Conservation (phyloP, 2,797 vertebrate species). For the Hippoglossus hippoglossus region DNA sequence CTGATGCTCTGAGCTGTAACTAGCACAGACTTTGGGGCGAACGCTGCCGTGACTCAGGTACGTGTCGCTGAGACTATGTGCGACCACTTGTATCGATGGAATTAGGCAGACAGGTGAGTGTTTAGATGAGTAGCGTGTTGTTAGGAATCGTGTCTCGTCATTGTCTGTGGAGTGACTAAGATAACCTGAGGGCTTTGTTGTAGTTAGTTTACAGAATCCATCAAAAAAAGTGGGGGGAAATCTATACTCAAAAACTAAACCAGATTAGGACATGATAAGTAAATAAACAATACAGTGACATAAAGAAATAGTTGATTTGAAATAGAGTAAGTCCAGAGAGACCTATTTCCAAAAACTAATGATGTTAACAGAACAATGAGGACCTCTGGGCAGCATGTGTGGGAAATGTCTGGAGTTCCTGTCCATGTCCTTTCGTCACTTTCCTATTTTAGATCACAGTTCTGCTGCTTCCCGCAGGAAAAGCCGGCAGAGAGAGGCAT, state of each 20-base stretch:
- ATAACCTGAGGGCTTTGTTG: constrained; percentile 10
- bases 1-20: constrained; percentile 57
- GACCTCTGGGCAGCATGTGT: constrained; percentile 47
- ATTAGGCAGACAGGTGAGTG: constrained; percentile 59
- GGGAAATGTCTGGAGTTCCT: constrained; percentile 83
- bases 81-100: constrained; percentile 32
- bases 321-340: constrained; percentile 1
- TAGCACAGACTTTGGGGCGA: constrained; percentile 31
- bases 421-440: constrained; percentile 79
- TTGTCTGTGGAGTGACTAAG: constrained; percentile 63
- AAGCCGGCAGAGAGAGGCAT: constrained; percentile 74
- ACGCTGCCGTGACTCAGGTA: constrained; percentile 65
- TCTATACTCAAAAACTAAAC: neutral
- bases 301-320: neutral
- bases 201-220: neutral
- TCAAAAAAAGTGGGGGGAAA: neutral
- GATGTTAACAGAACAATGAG: constrained; percentile 69
- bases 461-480: constrained; percentile 82
- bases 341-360: constrained; percentile 37
- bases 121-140: constrained; percentile 36
- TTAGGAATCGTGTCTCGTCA: constrained; percentile 36
- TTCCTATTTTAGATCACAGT: constrained; percentile 81
- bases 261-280: neutral
- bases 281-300: neutral
- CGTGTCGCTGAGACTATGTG: constrained; percentile 15